Evolutionary conservation across 2,113 vertebrate genomes (phyloP), one percentile per base, ranked within the genome.

Genomic region (Reinhardtius hippoglossoides): DNA sequence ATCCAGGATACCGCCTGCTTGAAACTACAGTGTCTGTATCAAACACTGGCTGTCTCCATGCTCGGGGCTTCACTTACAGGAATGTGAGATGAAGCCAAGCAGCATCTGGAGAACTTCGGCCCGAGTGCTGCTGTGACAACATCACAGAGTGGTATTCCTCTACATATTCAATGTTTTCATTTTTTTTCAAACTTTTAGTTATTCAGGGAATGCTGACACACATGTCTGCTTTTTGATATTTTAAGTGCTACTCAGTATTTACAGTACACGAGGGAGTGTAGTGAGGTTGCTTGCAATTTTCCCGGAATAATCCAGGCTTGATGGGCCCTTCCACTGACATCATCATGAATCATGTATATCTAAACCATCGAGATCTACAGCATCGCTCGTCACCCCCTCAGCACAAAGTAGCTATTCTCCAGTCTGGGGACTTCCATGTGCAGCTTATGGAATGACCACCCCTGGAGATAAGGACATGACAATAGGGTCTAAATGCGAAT

Each of bases 21-120:
- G 0, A 18, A 21, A 27, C 26, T 48, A 9, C 18, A 31, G 24
- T 1, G 24, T 78, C 77, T 62, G 62, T 23, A 37, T 42, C 44
- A 81, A 66, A 76, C 66, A 59, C 62, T 74, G 54, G 42, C 65
- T 1, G 70, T 52, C 12, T 5, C 69, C 23, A 59, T 21, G 71
- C 24, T 21, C 1, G 1, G 1, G 27, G 3, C 16, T 23, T 23
- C 35, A 21, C 31, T 20, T 40, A 9, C 37, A 18, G 60, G 63
- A 65, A 73, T 52, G 57, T 40, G 42, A 63, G 59, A 12, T 3
- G 60, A 37, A 18, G 46, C 23, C 3, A 58, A 40, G 58, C 37
- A 31, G 57, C 78, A 42, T 82, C 78, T 84, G 85, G 71, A 62
- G 59, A 42, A 44, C 21, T 16, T 86, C 80, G 55, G 24, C 5